phyloP scores from a whole-genome alignment of 2,888 invertebrate species.

The Troides helena region DNA sequence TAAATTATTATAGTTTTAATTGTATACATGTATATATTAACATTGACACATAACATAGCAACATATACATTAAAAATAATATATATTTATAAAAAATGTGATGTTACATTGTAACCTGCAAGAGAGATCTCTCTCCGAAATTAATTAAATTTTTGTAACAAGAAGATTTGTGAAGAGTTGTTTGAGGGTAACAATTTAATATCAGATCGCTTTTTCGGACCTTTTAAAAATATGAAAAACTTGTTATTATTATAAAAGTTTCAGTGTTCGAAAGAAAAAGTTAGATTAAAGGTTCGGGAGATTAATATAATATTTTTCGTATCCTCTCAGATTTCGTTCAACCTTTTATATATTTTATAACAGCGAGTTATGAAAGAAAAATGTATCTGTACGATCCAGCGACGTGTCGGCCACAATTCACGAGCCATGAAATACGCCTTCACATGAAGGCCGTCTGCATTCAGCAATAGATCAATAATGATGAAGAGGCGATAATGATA shows the following conservation, averaged over 20 bases:
- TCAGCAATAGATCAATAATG: too few species aligned
- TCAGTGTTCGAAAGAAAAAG: conserved; percentile 5
- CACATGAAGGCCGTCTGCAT: background rate
- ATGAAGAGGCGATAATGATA: background rate
- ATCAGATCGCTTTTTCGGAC: background rate
- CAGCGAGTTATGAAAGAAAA: background rate
- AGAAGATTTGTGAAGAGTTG: background rate
- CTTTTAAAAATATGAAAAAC: background rate
- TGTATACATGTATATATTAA: too few species aligned
- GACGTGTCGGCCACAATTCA: background rate
- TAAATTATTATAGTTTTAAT: too few species aligned
- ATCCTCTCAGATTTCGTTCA: background rate
- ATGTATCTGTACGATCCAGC: background rate
- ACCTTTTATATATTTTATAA: background rate
- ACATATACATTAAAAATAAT: too few species aligned
- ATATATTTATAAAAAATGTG: too few species aligned
- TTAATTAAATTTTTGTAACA: background rate
- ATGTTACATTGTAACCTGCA: too few species aligned
- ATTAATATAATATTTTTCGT: conserved; percentile 2
- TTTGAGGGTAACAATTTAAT: background rate
- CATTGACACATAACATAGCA: too few species aligned
- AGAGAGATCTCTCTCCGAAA: background rate
- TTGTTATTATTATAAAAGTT: conserved; percentile 5
- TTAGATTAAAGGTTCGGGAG: conserved; percentile 3
- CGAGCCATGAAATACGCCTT: background rate